Base-by-base conservation (phyloP, 2,113 vertebrate genomes). In the Ameiurus melas region DNA sequence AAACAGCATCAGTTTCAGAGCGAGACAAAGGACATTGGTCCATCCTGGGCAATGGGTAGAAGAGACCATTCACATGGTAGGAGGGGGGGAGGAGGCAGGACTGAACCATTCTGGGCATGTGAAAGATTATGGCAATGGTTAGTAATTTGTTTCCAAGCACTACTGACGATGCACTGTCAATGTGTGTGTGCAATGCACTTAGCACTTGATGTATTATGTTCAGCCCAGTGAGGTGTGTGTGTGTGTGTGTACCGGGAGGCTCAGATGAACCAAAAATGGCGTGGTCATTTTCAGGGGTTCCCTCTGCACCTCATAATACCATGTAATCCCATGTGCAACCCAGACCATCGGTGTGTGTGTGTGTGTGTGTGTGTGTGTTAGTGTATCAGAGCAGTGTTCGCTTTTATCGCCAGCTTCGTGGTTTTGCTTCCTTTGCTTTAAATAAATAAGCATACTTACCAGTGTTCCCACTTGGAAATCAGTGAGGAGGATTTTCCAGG, bases 1-100 rank as follows among this genome's bases (percentile, higher is more conserved):
- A 92, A 88, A 91, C 94, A 96, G 95, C 95, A 95, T 93, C 89
- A 92, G 96, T 96, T 90, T 96, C 94, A 95, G 92, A 89, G 70
- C 86, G 83, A 95, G 90, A 96, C 96, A 97, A 97, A 95, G 93
- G 93, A 89, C 94, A 92, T 89, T 90, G 93, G 93, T 84, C 77
- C 70, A 89, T 53, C 53, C 86, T 33, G 60, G 88, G 89, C 91
- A 91, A 39, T 81, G 86, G 85, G 77, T 19, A 87, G 84, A 85
- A 87, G 57, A 87, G 66, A 86, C 68, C 77, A 91, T 87, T 89
- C 83, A 80, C 27, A 16, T 78, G 86, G 71, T 22, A 85, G 62
- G 33, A 73, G 12, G 68, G 78, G 78, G 36, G 70, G 30, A n/a
- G 22, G 73, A 33, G 68, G 79, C 51, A 30, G 33, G 86, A 55